These are phyloP conservation scores for Pollenia griseotomentosa DNA, from an alignment of 2,888 invertebrate genomes.

Conservation along the genomic window DNA sequence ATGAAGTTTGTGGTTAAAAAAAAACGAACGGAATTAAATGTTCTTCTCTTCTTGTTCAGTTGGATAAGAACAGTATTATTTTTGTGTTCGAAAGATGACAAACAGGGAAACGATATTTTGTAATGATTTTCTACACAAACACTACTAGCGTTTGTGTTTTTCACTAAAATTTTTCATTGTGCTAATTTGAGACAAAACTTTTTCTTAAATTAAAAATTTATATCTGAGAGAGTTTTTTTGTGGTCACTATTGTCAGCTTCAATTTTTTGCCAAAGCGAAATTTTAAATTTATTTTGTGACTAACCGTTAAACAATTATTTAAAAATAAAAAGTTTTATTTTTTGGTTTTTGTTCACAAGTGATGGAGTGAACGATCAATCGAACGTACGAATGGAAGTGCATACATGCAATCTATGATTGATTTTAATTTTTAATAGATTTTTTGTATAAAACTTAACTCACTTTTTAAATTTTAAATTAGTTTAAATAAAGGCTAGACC, in stretches of 20 bases:
- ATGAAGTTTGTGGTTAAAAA: too few relatives aligned
- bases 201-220: too few relatives aligned
- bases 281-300: conserved; percentile 1
- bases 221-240: neutral
- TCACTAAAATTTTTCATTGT: too few relatives aligned
- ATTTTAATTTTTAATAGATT: conserved; percentile 55
- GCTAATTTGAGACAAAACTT: too few relatives aligned
- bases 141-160: too few relatives aligned
- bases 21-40: too few relatives aligned
- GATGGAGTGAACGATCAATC: conserved; percentile 1
- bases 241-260: neutral
- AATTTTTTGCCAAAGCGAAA: neutral
- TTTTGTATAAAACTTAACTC: conserved; percentile 14
- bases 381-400: neutral
- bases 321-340: conserved; percentile 29
- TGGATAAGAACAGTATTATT: too few relatives aligned
- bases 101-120: too few relatives aligned
- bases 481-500: neutral
- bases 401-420: conserved; percentile 51
- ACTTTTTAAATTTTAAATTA: conserved; percentile 18
- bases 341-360: neutral
- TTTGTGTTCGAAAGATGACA: too few relatives aligned
- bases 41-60: too few relatives aligned
- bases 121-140: too few relatives aligned
- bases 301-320: conserved; percentile 45